A percentile compares a stretch with the other conserved stretches of the same genome.
Evolutionary conservation across 2,113 vertebrate genomes (phyloP).

Genomic region (Scomber japonicus): DNA sequence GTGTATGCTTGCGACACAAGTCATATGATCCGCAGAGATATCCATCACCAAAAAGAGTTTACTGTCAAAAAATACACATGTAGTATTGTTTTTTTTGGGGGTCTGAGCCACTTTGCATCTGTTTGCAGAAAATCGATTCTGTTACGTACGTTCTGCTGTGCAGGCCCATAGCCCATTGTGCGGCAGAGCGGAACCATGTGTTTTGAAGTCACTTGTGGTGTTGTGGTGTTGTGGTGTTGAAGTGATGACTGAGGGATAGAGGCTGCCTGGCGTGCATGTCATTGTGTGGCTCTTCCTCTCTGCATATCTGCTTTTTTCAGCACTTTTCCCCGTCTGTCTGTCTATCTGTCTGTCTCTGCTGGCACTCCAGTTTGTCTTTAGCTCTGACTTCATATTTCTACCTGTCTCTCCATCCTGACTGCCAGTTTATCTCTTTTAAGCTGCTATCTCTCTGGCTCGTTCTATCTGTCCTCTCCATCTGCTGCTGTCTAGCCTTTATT

Average conservation of each 20-base stretch:
- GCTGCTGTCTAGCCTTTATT: conserved; percentile 22
- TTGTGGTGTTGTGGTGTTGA: conserved; percentile 65
- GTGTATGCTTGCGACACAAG: conserved; percentile 37
- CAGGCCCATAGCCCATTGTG: conserved; percentile 58
- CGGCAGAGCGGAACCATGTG: conserved; percentile 71
- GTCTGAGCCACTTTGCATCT: conserved; percentile 43
- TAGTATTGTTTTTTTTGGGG: conserved; percentile 63
- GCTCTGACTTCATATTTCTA: conserved; percentile 16
- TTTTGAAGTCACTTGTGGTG: conserved; percentile 73
- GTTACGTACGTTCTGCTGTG: conserved; percentile 3
- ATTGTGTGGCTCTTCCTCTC: conserved; percentile 52
- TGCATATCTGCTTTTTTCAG: conserved; percentile 51
- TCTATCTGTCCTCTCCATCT: conserved; percentile 23
- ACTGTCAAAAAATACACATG: conserved; percentile 66
- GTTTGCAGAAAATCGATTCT: conserved; percentile 46
- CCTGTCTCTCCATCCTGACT: conserved; percentile 1
- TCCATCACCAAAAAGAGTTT: conserved; percentile 54
- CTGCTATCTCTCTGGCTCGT: conserved; percentile 14
- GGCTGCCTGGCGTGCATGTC: conserved; percentile 52
- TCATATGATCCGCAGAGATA: conserved; percentile 59
- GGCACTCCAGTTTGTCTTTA: conserved; percentile 13
- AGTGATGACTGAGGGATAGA: conserved; percentile 64
- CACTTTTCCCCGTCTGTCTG: conserved; percentile 32
- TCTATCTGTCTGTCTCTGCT: conserved; percentile 1
- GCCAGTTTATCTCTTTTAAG: not conserved